These are phyloP conservation scores for Odontocolon sp. DNA, from an alignment of 2,888 invertebrate species.

Conservation along the genomic window DNA sequence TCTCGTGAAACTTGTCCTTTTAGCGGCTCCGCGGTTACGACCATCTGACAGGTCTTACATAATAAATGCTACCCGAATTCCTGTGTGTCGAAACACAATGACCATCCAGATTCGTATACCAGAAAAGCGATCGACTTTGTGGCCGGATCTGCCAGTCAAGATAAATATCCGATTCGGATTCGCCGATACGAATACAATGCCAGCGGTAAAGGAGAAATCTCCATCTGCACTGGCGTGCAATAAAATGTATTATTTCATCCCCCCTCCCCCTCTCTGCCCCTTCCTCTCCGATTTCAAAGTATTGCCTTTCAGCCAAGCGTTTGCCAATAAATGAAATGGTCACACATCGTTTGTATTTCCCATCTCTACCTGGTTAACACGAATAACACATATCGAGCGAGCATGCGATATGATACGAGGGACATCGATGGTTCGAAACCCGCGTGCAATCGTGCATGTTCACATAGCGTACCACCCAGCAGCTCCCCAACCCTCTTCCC, in stretches of 20 bases:
- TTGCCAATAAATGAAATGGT: constrained; percentile 60
- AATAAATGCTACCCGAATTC: constrained; percentile 68
- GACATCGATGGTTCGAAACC: constrained; percentile 65
- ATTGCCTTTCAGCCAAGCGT: constrained; percentile 46
- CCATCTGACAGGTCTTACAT: constrained; percentile 75
- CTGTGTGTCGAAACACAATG: not conserved
- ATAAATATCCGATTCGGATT: not conserved
- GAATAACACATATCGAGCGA: constrained; percentile 58
- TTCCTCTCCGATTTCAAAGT: constrained; percentile 10
- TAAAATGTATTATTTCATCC: constrained; percentile 3
- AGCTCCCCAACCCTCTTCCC: constrained; percentile 42
- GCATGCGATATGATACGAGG: constrained; percentile 59
- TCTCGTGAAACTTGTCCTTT: constrained; percentile 67
- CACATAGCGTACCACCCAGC: constrained; percentile 44
- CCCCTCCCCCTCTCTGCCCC: not conserved
- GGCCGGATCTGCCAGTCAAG: constrained; percentile 1
- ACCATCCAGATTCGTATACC: not conserved
- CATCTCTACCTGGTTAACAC: constrained; percentile 60
- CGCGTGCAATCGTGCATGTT: constrained; percentile 70
- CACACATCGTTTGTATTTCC: constrained; percentile 57
- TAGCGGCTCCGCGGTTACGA: constrained; percentile 73
- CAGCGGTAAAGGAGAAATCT: not conserved
- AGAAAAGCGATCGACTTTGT: constrained; percentile 24
- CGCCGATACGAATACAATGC: not conserved
- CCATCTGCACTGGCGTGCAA: not conserved